Conservation (phyloP, 2,888 invertebrate species). For the Anoncus sp. region DNA sequence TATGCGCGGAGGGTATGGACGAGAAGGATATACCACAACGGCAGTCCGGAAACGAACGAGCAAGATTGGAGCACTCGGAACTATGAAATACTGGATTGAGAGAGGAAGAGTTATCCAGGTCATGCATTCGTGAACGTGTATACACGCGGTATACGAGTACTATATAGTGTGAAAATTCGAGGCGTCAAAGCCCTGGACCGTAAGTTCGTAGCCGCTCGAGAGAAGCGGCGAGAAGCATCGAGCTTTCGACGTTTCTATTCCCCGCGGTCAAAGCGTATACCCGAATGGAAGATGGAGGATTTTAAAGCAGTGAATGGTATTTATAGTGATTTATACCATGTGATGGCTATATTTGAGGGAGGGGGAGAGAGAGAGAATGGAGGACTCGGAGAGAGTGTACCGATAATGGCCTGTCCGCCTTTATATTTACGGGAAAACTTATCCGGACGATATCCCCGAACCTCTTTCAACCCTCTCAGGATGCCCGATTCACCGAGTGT, state of each 20-base stretch:
- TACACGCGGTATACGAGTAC: not conserved
- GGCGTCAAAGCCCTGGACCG: conserved; percentile 9
- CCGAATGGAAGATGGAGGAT: conserved; percentile 10
- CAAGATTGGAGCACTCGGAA: conserved; percentile 51
- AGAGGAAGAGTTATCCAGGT: conserved; percentile 29
- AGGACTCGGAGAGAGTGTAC: conserved; percentile 17
- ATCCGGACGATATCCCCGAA: conserved; percentile 49
- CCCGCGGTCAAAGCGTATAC: conserved; percentile 6
- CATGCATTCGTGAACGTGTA: conserved; percentile 28
- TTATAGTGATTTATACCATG: conserved; percentile 1
- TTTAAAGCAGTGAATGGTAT: not conserved
- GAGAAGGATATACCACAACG: conserved; percentile 31
- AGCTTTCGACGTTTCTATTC: conserved; percentile 42
- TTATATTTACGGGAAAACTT: conserved; percentile 67
- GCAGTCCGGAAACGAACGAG: conserved; percentile 39
- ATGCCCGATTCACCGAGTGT: conserved; percentile 19
- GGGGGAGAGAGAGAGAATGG: not conserved
- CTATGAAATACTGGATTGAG: conserved; percentile 44
- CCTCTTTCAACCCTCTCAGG: not conserved
- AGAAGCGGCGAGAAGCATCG: conserved; percentile 16
- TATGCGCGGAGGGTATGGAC: conserved; percentile 1
- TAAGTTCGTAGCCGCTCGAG: no score
- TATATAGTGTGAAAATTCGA: conserved; percentile 3
- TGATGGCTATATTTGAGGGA: no score
- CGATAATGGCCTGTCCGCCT: conserved; percentile 65